phyloP scores from a whole-genome alignment of 64 coral and sea anemone species.

The Acropora tenuis region DNA sequence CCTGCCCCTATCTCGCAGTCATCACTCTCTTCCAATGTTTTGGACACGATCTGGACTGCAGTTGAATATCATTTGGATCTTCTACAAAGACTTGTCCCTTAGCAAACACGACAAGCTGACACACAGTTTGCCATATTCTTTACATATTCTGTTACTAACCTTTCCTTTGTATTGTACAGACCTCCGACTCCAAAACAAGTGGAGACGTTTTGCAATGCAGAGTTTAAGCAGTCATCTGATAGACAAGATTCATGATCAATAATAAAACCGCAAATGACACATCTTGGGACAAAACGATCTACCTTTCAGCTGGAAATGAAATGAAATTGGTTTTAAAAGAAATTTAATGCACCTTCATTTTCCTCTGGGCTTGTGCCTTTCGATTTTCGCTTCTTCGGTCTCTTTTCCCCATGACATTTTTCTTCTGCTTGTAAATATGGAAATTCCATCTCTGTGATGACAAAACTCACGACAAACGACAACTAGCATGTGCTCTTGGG shows the following conservation, averaged over 20 bases:
- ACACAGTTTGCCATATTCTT: background rate
- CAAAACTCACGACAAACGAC: background rate
- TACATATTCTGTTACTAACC: conserved; percentile 17
- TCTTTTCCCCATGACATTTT: background rate
- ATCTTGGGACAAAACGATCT: no score
- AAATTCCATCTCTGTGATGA: background rate
- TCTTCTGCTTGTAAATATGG: background rate
- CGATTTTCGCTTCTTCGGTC: conserved; percentile 10
- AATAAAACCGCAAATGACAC: no score
- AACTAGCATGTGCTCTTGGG: no score
- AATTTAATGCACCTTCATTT: background rate
- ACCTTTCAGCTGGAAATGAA: no score
- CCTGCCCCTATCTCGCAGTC: no score
- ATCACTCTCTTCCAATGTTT: no score
- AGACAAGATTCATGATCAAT: background rate
- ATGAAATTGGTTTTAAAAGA: background rate
- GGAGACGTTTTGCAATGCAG: conserved; percentile 67
- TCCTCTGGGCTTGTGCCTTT: background rate
- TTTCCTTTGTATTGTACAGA: conserved; percentile 67
- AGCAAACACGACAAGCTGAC: background rate
- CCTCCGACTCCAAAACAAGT: conserved; percentile 77
- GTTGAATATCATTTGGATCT: no score
- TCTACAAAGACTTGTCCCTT: no score
- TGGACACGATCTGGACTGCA: no score
- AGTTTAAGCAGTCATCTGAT: background rate